These are phyloP conservation scores for Cryptotis parvus DNA, from an alignment of 2,113 vertebrate genomes.

Conservation along the genomic window DNA sequence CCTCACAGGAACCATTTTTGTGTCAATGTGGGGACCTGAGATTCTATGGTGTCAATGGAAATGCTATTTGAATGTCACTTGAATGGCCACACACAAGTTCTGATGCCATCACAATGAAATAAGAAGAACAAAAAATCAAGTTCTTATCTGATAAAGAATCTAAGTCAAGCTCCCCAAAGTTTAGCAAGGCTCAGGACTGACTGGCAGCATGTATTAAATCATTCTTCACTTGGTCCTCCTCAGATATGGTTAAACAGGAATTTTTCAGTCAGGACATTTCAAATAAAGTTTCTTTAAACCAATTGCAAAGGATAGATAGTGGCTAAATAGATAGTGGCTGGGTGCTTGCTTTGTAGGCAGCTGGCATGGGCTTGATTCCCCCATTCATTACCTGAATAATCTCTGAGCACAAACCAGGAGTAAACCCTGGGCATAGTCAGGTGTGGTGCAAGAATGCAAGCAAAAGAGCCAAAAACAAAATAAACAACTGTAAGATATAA, in stretches of 20 bases:
- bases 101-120: neutral
- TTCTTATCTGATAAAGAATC: neutral
- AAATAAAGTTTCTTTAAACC: neutral
- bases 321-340: neutral
- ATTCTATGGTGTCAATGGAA: slow-evolving; percentile 63
- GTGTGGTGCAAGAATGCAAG: too few relatives aligned
- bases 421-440: too few relatives aligned
- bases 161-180: neutral
- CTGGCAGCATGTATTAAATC: neutral
- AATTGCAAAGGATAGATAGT: neutral
- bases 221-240: neutral
- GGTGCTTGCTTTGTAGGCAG: too few relatives aligned
- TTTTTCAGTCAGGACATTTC: neutral
- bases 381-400: too few relatives aligned
- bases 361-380: too few relatives aligned
- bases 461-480: too few relatives aligned
- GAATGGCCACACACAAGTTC: slow-evolving; percentile 3
- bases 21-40: slow-evolving; percentile 54
- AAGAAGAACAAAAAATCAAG: neutral
- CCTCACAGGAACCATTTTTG: slow-evolving; percentile 66
- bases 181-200: neutral
- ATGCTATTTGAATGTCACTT: slow-evolving; percentile 60
- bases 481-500: neutral
- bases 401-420: too few relatives aligned
- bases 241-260: neutral